Base-by-base conservation (phyloP, 2,797 vertebrate species). In the Nannoperca australis region DNA sequence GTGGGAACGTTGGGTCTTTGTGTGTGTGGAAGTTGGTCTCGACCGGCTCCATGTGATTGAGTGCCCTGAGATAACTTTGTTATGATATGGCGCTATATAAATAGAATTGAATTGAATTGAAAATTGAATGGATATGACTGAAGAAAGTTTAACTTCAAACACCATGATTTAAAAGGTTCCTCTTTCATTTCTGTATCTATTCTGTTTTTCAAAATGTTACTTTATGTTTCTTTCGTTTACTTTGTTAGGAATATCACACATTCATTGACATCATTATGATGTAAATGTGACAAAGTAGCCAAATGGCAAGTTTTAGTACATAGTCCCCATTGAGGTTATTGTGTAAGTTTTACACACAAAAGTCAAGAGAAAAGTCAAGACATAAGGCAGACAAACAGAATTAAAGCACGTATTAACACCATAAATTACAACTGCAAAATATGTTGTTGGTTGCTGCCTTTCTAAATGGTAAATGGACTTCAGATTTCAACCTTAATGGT, bases 71-170 rank as follows among this genome's bases (percentile, higher is more conserved):
- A n/a, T n/a, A n/a, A n/a, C n/a, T n/a, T n/a, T n/a, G n/a, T n/a
- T n/a, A n/a, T n/a, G n/a, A n/a, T n/a, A n/a, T n/a, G n/a, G n/a
- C n/a, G n/a, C n/a, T n/a, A n/a, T n/a, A n/a, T n/a, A n/a, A n/a
- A n/a, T n/a, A n/a, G n/a, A n/a, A n/a, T n/a, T n/a, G n/a, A n/a
- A n/a, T n/a, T n/a, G n/a, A n/a, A n/a, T n/a, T n/a, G n/a, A n/a
- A n/a, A n/a, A n/a, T n/a, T n/a, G n/a, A n/a, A 64, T 54, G 56
- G 66, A 81, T 62, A 81, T 6, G 62, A 27, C 56, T 14, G 34
- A 51, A 72, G 69, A 77, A 58, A 64, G 15, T 30, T 61, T 15
- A 8, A 44, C 68, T 66, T 65, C 17, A 73, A 75, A 76, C 40
- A 77, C 7, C 6, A 10, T 4, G n/a, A 68, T 65, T 60, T 27